Base-by-base conservation (phyloP, 2,113 vertebrate species). In the Rhinopomastus cyanomelas region DNA sequence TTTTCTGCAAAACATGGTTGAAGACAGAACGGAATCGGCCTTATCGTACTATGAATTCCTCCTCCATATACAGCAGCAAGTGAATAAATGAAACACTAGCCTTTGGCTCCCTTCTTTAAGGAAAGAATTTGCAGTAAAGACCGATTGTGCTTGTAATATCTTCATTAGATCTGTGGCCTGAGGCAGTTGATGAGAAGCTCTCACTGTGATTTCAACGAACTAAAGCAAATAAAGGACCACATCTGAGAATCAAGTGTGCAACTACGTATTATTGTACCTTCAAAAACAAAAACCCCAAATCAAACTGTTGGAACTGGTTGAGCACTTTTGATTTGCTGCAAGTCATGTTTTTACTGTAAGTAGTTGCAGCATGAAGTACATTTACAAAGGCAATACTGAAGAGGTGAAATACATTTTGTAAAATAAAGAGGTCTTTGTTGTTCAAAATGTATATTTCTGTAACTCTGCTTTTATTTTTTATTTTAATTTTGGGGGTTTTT, bases 21-120 rank as follows among this genome's bases (percentile, higher is more conserved):
- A 99, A 97, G 99, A 99, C 97, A 97, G 98, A 93, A 99, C 99
- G 67, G 99, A 99, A 97, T 99, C 99, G 51, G 99, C 99, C 59
- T 97, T 99, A 96, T 99, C 99, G 1, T 99, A 99, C 94, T 99
- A 99, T 79, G 99, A 99, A 96, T 99, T 99, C 95, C 98, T 99
- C 60, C 98, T 99, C 71, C 99, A 99, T 94, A 94, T 99, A 95
- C 99, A 99, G 80, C 98, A 99, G 96, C 99, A 99, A 97, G 98
- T 99, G 93, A 98, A 98, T 97, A 99, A 99, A 97, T 99, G 98
- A 98, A 94, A 75, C 80, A 56, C 57, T 81, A 87, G 95, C 74
- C 72, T 85, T 86, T 80, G 87, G 74, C 60, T 94, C 49, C 72
- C 81, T 91, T 90, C 92, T 80, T 82, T 79, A 86, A 89, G 95